Base-by-base conservation (phyloP, 2,113 vertebrate species). In the Pomatorhinus ruficollis region DNA sequence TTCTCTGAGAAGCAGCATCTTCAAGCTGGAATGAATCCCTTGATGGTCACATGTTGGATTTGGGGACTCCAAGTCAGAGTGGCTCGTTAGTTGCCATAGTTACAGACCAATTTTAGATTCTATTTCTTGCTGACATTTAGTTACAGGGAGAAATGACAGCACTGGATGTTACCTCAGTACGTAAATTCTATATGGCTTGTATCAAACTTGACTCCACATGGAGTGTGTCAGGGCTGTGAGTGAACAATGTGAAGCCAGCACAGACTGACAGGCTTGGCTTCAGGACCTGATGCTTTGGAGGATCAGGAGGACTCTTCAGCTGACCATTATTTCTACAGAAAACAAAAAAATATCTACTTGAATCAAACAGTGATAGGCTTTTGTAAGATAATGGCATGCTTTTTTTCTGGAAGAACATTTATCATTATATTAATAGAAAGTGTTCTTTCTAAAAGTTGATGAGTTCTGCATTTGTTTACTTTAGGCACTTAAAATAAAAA, bases 61-160 rank as follows among this genome's bases (percentile, higher is more conserved):
- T 91, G 71, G 86, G 83, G 90, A 93, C 94, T 96, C 90, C 72
- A 87, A 93, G 71, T 92, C 96, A 94, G 88, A 85, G 8, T 90
- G 85, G 71, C 89, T 97, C 93, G 52, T 96, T 94, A 93, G 95
- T 95, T 96, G 76, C 88, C 71, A 93, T 95, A 91, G 96, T 91
- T 94, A 88, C 93, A 90, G 79, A 57, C 80, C 93, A 76, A 84
- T 95, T 97, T 97, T 96, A 95, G 95, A 94, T 96, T 80, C 90
- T 87, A 7, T 93, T 95, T 96, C 83, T 93, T 68, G 74, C 76
- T 95, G 87, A 79, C 95, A 90, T 95, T 97, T 97, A 95, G 87
- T 90, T 96, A 37, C 76, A 89, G 17, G 22, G 85, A 42, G 69
- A 87, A 97, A 92, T 95, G 81, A 81, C 63, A 95, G 90, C 44